Evolutionary conservation across 1,140 invertebrate genomes (phyloP), one percentile per base, ranked within the genome.

Genomic region (Sminthurides bifidus): DNA sequence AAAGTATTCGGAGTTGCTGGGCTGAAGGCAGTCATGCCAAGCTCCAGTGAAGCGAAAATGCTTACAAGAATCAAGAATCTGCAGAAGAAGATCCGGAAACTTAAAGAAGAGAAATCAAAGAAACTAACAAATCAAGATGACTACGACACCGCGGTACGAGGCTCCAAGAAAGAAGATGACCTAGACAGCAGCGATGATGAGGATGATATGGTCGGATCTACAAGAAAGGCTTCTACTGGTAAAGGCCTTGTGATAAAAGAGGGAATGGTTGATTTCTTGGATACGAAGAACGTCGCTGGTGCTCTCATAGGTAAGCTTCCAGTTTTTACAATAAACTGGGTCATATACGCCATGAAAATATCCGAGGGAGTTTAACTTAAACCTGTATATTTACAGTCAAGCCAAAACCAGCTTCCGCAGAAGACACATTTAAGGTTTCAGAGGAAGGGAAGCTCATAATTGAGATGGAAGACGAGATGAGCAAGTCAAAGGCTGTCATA

Each of bases 361-460:
- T n/a, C n/a, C n/a, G n/a, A n/a, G n/a, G n/a, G n/a, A n/a, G n/a
- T n/a, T n/a, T n/a, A n/a, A n/a, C n/a, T n/a, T n/a, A n/a, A n/a
- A n/a, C n/a, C n/a, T n/a, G n/a, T n/a, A n/a, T n/a, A n/a, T n/a
- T n/a, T n/a, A n/a, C n/a, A n/a, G n/a, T n/a, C 29, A 52, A 27
- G n/a, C 52, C 49, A 46, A 56, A 37, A 53, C 27, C 30, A 33
- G 21, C 4, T 8, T 44, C 44, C 24, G n/a, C 27, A 49, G 43
- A 27, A 14, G 59, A 57, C 1, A 33, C 56, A 21, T 65, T 65
- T 26, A 60, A 65, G 30, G 23, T 61, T 30, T 54, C 50, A 17
- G 30, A 52, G 10, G 60, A 65, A 44, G 63, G 63, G 14, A 59
- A 56, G 50, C 44, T 65, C 23, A 61, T 65, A 30, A 65, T 65